phyloP scores from a whole-genome alignment of 2,797 vertebrate species.

The Dromococcyx pavoninus region DNA sequence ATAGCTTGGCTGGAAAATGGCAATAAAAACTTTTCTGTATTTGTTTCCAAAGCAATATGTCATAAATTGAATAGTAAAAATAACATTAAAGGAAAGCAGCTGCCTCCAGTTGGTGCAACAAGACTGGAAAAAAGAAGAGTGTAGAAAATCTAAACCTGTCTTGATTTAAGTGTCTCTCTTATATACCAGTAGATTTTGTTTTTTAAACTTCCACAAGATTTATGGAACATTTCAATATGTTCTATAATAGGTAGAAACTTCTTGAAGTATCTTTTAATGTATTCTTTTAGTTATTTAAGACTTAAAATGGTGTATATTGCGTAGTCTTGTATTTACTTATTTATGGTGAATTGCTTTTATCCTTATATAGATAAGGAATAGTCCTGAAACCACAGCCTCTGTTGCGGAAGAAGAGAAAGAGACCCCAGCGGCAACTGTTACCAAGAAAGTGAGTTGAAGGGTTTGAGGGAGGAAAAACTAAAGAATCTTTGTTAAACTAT shows the following conservation, averaged over 20 bases:
- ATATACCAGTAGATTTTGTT: neutral
- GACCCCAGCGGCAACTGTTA: slow-evolving; percentile 11
- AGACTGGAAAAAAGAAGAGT: neutral
- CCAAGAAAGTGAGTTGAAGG: slow-evolving; percentile 68
- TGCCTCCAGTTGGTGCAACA: neutral
- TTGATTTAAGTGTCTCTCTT: neutral
- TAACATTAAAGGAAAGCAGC: neutral
- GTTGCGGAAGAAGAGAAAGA: slow-evolving; percentile 78
- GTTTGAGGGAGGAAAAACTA: neutral
- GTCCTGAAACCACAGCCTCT: slow-evolving; percentile 73
- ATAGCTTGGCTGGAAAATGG: neutral
- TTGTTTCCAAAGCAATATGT: slow-evolving; percentile 19
- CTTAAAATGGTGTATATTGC: neutral
- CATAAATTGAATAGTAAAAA: neutral
- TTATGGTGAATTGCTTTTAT: neutral
- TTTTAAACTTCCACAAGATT: neutral
- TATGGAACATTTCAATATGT: neutral
- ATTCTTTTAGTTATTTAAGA: neutral
- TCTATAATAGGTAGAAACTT: neutral
- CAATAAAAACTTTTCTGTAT: neutral
- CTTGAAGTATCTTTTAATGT: neutral
- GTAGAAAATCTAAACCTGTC: neutral
- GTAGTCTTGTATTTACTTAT: neutral
- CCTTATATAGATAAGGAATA: slow-evolving; percentile 70
- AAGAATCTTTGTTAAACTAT: neutral